Evolutionary conservation across 2,888 invertebrate species (phyloP).

Genomic region (Tetragonula carbonaria): DNA sequence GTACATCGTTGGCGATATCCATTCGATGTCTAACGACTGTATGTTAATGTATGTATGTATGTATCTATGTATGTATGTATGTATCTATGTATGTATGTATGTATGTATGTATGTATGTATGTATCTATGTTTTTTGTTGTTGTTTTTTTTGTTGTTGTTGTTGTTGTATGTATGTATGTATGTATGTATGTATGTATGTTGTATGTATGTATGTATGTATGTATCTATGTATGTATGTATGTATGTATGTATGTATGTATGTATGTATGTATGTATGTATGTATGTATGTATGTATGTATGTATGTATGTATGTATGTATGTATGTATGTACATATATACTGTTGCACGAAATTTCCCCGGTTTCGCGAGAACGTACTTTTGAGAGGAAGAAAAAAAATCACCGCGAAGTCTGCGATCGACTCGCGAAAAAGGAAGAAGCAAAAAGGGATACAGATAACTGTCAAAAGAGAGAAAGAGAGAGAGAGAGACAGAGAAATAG

Average conservation of each 20-base stretch:
- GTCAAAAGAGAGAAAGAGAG: constrained; percentile 1
- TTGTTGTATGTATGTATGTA: not conserved
- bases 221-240: not conserved
- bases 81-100: not conserved
- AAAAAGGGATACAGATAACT: not conserved
- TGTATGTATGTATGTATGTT: not conserved
- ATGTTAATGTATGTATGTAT: not conserved
- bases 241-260: not conserved
- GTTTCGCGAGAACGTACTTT: constrained; percentile 20
- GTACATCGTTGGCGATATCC: constrained; percentile 14
- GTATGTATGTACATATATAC: not conserved
- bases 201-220: not conserved
- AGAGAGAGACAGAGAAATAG: constrained; percentile 4
- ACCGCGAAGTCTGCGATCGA: constrained; percentile 27
- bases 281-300: not conserved
- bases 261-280: not conserved
- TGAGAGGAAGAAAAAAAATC: constrained; percentile 4
- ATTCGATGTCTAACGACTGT: not conserved
- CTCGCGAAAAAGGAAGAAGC: constrained; percentile 13
- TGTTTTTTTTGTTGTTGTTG: too few relatives aligned
- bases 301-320: not conserved
- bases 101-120: not conserved
- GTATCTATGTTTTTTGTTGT: too few relatives aligned
- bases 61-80: not conserved
- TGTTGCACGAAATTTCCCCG: constrained; percentile 8